Evolutionary conservation across 2,113 vertebrate species (phyloP).

Genomic region (Rattus rattus): DNA sequence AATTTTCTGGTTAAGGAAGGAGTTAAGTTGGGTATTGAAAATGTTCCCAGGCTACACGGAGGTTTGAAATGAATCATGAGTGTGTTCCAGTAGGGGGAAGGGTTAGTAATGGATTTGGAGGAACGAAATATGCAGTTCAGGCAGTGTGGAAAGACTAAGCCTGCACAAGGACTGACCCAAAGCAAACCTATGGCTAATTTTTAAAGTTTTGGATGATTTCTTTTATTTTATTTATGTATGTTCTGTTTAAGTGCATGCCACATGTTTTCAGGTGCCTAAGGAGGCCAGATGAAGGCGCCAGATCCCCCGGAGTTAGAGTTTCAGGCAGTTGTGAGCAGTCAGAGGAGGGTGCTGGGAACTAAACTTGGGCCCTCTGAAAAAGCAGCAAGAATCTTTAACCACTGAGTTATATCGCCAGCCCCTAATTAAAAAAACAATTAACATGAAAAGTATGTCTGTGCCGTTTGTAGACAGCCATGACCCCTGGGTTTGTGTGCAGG

Average conservation of each 20-base stretch:
- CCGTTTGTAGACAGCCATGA: background rate
- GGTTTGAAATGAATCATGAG: background rate
- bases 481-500: background rate
- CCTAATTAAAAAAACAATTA: background rate
- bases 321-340: background rate
- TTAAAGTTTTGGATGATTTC: background rate
- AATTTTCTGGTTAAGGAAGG: slow-evolving; percentile 1
- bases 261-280: background rate
- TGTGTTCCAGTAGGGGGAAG: background rate
- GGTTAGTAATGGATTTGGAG: background rate
- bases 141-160: background rate
- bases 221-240: background rate
- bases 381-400: background rate
- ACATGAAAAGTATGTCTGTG: background rate
- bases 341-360: background rate
- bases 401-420: background rate
- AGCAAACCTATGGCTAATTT: background rate
- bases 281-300: background rate
- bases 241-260: background rate
- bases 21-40: background rate
- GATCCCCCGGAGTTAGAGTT: background rate
- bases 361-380: background rate
- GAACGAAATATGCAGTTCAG: background rate
- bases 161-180: background rate
- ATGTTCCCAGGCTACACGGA: background rate